Conservation (phyloP, 2,888 invertebrate genomes). For the Adelphocoris suturalis region DNA sequence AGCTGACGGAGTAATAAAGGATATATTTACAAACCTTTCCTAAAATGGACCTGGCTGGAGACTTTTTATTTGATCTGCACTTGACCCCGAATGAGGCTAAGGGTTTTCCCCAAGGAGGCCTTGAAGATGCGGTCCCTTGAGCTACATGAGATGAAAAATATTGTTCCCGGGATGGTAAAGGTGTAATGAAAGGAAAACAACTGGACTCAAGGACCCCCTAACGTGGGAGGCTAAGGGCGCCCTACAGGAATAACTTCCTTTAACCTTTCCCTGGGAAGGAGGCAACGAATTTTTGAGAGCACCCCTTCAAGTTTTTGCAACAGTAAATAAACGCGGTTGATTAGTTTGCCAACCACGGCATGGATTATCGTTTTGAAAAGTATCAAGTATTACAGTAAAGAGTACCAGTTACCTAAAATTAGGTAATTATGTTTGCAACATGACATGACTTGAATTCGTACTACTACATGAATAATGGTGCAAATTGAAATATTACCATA, state of each 20-base stretch:
- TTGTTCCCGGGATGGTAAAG: neutral
- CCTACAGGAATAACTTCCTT: neutral
- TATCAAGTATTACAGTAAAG: too few species aligned
- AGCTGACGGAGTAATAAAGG: too few species aligned
- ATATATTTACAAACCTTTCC: too few species aligned
- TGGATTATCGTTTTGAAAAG: too few species aligned
- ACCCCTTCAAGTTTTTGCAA: neutral
- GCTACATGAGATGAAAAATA: constrained; percentile 10
- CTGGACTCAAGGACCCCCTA: neutral
- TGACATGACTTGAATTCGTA: too few species aligned
- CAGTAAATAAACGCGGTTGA: neutral
- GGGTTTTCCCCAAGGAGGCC: neutral
- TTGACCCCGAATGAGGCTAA: neutral
- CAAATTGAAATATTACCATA: too few species aligned
- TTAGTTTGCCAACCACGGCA: neutral
- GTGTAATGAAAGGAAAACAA: constrained; percentile 39
- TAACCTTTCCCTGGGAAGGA: neutral
- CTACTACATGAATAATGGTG: too few species aligned
- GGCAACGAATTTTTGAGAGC: constrained; percentile 18
- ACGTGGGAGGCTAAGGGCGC: neutral
- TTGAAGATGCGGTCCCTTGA: constrained; percentile 2
- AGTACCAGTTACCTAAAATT: too few species aligned
- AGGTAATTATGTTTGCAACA: too few species aligned
- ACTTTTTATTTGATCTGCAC: neutral
- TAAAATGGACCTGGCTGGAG: too few species aligned